Conservation (phyloP, 2,888 invertebrate genomes). For the Trilocha varians region DNA sequence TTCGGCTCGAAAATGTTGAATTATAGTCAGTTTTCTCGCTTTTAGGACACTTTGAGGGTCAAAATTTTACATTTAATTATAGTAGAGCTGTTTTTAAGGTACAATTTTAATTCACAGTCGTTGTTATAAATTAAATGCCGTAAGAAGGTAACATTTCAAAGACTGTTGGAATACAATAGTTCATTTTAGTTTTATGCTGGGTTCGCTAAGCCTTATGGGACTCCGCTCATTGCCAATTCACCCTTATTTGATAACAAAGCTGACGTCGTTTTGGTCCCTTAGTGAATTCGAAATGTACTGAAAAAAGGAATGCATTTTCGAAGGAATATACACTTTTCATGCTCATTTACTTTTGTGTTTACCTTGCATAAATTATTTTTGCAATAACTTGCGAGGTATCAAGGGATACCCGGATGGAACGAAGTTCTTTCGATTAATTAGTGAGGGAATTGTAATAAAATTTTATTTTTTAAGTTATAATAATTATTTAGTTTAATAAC, state of each 20-base stretch:
- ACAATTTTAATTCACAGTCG: neutral
- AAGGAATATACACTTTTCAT: neutral
- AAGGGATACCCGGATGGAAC: too few relatives aligned
- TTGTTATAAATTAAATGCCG: neutral
- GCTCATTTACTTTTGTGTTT: too few relatives aligned
- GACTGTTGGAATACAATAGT: neutral
- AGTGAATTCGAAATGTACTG: conserved; percentile 14
- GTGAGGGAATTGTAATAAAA: too few relatives aligned
- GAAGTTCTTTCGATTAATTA: too few relatives aligned
- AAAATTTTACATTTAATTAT: conserved; percentile 5
- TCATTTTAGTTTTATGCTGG: conserved; percentile 6
- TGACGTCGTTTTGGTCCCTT: conserved; percentile 17
- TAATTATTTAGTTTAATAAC: too few relatives aligned
- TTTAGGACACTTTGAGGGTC: conserved; percentile 4
- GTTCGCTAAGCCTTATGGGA: conserved; percentile 10
- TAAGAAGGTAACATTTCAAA: neutral
- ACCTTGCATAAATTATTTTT: too few relatives aligned
- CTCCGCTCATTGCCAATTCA: conserved; percentile 19
- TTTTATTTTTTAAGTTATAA: too few relatives aligned
- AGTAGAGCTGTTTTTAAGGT: neutral
- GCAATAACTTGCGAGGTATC: too few relatives aligned
- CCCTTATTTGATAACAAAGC: conserved; percentile 15
- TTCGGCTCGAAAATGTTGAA: conserved; percentile 17
- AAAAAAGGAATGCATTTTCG: neutral
- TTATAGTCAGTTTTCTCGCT: conserved; percentile 4